A percentile compares a stretch with the other conserved stretches of the same genome.
These are phyloP conservation scores for Elanus axillaris DNA, from an alignment of 2,113 vertebrate genomes.

Conservation along the genomic window DNA sequence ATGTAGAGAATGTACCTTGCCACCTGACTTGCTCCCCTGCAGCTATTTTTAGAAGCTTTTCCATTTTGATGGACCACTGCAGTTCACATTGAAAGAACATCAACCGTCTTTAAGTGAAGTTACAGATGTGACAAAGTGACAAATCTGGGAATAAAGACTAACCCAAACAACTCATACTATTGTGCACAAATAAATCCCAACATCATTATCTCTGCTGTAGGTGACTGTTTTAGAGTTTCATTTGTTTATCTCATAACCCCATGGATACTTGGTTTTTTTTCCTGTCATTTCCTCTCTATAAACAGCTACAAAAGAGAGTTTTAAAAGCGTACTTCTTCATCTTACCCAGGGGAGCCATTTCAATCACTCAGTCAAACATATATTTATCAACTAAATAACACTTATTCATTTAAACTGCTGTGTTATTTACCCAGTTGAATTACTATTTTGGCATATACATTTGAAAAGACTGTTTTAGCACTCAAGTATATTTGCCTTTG, in stretches of 20 bases:
- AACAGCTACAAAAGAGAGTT: slow-evolving; percentile 17
- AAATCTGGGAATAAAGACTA: slow-evolving; percentile 7
- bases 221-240: not conserved
- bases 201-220: not conserved
- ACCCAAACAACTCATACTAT: not conserved
- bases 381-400: slow-evolving; percentile 66
- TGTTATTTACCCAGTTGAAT: slow-evolving; percentile 66
- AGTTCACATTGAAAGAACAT: slow-evolving; percentile 16
- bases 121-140: slow-evolving; percentile 2
- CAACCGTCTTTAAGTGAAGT: not conserved
- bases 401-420: slow-evolving; percentile 59
- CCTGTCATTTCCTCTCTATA: not conserved
- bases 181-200: not conserved
- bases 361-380: slow-evolving; percentile 51
- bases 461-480: slow-evolving; percentile 40
- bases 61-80: not conserved
- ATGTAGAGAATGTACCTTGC: not conserved
- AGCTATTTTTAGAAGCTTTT: slow-evolving; percentile 40
- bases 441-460: slow-evolving; percentile 59
- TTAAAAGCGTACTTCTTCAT: slow-evolving; percentile 44
- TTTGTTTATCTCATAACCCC: slow-evolving; percentile 1
- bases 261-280: not conserved
- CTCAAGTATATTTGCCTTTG: slow-evolving; percentile 1
- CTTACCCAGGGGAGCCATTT: slow-evolving; percentile 56
- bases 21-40: not conserved